These are phyloP conservation scores for Mya arenaria DNA, from an alignment of 1,140 invertebrate genomes.

Conservation along the genomic window DNA sequence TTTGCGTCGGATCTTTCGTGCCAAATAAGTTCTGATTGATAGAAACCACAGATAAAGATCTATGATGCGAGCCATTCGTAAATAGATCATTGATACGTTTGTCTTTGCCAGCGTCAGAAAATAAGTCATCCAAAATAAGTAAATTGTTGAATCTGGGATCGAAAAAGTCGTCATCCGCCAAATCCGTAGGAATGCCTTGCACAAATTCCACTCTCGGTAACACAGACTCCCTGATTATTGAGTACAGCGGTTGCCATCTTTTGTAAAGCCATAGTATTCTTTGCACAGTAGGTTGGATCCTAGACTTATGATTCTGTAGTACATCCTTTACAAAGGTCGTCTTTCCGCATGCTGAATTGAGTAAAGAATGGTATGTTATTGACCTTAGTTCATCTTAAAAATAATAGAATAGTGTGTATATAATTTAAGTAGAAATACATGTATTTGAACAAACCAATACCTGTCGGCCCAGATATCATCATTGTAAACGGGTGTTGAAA, in stretches of 20 bases:
- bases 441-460: too few relatives aligned
- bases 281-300: conserved; percentile 8
- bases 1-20: conserved; percentile 29
- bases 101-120: conserved; percentile 10
- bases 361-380: too few relatives aligned
- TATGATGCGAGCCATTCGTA: conserved; percentile 25
- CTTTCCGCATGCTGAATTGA: too few relatives aligned
- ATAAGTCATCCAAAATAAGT: conserved; percentile 18
- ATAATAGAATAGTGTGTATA: too few relatives aligned
- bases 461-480: too few relatives aligned
- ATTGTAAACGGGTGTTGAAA: background rate
- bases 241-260: conserved; percentile 38
- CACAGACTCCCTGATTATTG: background rate
- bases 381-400: too few relatives aligned
- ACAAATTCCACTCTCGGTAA: conserved; percentile 30
- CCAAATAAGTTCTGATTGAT: conserved; percentile 41
- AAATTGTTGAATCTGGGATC: conserved; percentile 13
- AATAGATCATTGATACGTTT: too few relatives aligned
- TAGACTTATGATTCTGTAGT: too few relatives aligned
- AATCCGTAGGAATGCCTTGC: conserved; percentile 25
- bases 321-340: too few relatives aligned
- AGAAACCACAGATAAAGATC: conserved; percentile 16
- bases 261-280: conserved; percentile 37
- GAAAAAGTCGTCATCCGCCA: conserved; percentile 13
- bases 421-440: too few relatives aligned